These are phyloP conservation scores for Hanleya hanleyi DNA, from an alignment of 2,888 invertebrate species.

Conservation along the genomic window DNA sequence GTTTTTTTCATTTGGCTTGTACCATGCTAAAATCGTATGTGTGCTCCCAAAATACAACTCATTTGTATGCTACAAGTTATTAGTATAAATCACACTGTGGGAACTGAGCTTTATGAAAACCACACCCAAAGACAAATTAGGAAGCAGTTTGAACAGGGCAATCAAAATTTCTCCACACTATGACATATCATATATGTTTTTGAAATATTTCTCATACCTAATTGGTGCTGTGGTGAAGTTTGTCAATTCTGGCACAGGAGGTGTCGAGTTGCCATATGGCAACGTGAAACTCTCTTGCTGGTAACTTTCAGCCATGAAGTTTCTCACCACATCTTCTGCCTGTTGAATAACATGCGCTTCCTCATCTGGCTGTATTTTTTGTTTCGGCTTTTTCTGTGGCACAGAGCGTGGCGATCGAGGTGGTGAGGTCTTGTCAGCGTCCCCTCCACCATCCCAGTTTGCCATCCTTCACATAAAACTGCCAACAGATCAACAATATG, in stretches of 20 bases:
- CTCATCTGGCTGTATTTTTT: constrained; percentile 55
- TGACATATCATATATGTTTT: neutral
- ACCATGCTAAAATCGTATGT: too few species aligned
- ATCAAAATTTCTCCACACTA: too few species aligned
- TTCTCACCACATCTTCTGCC: constrained; percentile 67
- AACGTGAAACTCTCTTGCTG: constrained; percentile 49
- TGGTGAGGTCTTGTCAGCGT: neutral
- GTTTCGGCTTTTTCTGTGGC: constrained; percentile 24
- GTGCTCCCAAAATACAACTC: too few species aligned
- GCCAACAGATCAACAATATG: too few species aligned
- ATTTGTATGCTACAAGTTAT: too few species aligned
- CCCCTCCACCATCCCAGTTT: constrained; percentile 17
- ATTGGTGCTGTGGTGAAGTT: constrained; percentile 58
- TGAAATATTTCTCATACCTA: constrained; percentile 46
- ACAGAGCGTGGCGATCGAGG: neutral
- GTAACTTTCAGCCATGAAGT: constrained; percentile 64
- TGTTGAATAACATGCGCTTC: constrained; percentile 67
- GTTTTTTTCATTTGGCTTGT: too few species aligned
- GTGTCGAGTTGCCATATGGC: constrained; percentile 43
- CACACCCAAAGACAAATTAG: neutral
- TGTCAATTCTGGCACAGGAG: constrained; percentile 58
- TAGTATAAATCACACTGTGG: too few species aligned
- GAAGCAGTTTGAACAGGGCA: too few species aligned
- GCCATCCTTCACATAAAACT: constrained; percentile 10
- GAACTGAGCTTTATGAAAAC: neutral